A percentile compares a stretch with the other conserved stretches of the same genome.
phyloP scores from a whole-genome alignment of 1,140 invertebrate genomes.

The Cylas formicarius region DNA sequence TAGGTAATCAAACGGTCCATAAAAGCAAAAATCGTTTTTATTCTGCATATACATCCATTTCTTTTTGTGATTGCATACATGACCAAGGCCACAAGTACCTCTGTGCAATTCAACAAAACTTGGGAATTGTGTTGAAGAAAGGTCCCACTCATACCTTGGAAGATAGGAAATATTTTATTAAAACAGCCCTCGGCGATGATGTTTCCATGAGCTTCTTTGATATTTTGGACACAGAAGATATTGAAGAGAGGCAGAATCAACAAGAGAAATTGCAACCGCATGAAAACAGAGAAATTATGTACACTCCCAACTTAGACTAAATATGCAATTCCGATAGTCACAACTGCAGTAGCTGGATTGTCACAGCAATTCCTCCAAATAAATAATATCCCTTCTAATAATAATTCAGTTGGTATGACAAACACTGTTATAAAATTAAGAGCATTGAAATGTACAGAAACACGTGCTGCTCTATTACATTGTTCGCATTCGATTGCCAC shows the following conservation, averaged over 20 bases:
- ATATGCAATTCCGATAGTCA: conserved; percentile 3
- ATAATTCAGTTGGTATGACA: too few relatives aligned
- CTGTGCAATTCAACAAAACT: conserved; percentile 3
- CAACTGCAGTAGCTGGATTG: conserved; percentile 8
- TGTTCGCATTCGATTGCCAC: too few relatives aligned
- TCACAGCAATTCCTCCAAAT: conserved; percentile 6
- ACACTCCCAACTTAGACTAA: conserved; percentile 5
- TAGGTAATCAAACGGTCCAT: not conserved
- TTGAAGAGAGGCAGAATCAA: not conserved
- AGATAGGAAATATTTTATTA: too few relatives aligned
- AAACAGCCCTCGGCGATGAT: conserved; percentile 10
- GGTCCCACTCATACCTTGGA: conserved; percentile 1
- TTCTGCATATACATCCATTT: not conserved
- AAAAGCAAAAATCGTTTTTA: not conserved
- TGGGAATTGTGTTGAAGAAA: conserved; percentile 4
- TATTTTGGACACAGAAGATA: conserved; percentile 5
- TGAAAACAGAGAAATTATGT: conserved; percentile 4
- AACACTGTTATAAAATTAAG: too few relatives aligned
- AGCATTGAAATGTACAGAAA: conserved; percentile 10
- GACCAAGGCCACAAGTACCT: not conserved
- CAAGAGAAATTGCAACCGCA: not conserved
- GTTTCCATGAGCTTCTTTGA: conserved; percentile 6
- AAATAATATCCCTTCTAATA: too few relatives aligned
- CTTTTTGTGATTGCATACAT: conserved; percentile 4
- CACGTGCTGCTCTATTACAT: not conserved